Percentiles rank a stretch among this genome's conserved stretches.
Conservation (phyloP, 1,140 invertebrate species). For the Ceratina calcarata region DNA sequence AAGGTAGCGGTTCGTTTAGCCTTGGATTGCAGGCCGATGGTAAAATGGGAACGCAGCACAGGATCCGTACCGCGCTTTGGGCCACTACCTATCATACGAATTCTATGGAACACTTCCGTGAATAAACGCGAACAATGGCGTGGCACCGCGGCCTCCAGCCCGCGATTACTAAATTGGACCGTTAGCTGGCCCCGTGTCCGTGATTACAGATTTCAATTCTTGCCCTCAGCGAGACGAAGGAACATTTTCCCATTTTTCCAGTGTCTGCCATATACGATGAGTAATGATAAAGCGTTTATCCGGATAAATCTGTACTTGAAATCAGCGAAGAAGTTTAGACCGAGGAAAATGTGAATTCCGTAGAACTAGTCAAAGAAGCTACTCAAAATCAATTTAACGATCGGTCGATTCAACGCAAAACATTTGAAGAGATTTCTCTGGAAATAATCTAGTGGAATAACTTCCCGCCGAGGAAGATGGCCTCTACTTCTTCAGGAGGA, state of each 20-base stretch:
- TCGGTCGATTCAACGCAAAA: neutral
- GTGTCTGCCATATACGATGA: no score
- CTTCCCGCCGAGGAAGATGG: neutral
- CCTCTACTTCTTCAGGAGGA: neutral
- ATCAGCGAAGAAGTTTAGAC: no score
- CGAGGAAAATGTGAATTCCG: no score
- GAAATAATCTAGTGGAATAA: neutral
- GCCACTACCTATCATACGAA: conserved; percentile 58
- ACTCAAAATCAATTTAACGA: neutral
- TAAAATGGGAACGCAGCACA: conserved; percentile 46
- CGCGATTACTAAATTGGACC: conserved; percentile 61
- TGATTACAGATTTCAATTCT: no score
- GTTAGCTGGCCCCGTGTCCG: conserved; percentile 37
- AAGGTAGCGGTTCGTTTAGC: conserved; percentile 70
- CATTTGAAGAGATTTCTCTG: neutral
- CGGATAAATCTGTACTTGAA: no score
- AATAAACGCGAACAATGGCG: conserved; percentile 60
- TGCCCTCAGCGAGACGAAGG: no score
- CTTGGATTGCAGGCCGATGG: conserved; percentile 53
- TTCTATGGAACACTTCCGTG: conserved; percentile 64
- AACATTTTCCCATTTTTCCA: no score
- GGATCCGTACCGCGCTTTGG: conserved; percentile 29
- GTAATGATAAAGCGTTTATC: no score
- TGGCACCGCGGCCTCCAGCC: conserved; percentile 49
- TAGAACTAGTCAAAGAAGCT: neutral